These are phyloP conservation scores for Stictonetta naevosa DNA, from an alignment of 2,113 vertebrate species.

Conservation along the genomic window DNA sequence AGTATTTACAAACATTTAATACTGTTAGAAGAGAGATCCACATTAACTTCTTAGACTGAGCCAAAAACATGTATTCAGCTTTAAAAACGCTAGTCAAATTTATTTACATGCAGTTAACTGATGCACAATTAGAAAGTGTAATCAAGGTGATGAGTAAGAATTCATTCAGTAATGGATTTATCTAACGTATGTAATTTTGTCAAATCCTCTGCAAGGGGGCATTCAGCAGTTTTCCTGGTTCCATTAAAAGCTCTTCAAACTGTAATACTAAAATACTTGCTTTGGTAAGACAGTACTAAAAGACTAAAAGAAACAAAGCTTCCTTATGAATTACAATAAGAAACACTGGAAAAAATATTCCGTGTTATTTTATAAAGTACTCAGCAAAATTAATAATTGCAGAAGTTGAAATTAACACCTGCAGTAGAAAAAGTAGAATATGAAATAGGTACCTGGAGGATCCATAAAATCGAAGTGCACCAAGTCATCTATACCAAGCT, in stretches of 20 bases:
- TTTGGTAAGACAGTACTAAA: background rate
- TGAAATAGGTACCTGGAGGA: conserved; percentile 87
- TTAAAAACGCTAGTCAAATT: background rate
- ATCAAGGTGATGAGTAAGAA: background rate
- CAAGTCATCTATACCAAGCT: conserved; percentile 96
- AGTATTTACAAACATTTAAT: background rate
- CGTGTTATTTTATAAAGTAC: background rate
- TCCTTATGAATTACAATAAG: background rate
- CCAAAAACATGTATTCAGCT: background rate
- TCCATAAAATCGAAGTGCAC: conserved; percentile 99
- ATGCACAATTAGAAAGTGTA: background rate
- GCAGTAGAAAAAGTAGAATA: background rate
- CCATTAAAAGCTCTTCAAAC: background rate
- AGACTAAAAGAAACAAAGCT: background rate
- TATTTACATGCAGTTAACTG: background rate
- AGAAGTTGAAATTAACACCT: background rate
- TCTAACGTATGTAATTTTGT: background rate
- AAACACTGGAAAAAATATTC: background rate
- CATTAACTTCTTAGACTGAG: background rate
- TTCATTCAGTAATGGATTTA: background rate
- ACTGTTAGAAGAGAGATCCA: background rate
- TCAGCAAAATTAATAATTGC: background rate
- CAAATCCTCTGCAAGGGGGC: background rate
- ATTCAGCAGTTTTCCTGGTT: background rate
- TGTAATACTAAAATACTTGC: background rate